Percentiles rank a stretch among this genome's conserved stretches.
These are phyloP conservation scores for Sympetrum striolatum DNA, from an alignment of 2,888 invertebrate species.

Conservation along the genomic window DNA sequence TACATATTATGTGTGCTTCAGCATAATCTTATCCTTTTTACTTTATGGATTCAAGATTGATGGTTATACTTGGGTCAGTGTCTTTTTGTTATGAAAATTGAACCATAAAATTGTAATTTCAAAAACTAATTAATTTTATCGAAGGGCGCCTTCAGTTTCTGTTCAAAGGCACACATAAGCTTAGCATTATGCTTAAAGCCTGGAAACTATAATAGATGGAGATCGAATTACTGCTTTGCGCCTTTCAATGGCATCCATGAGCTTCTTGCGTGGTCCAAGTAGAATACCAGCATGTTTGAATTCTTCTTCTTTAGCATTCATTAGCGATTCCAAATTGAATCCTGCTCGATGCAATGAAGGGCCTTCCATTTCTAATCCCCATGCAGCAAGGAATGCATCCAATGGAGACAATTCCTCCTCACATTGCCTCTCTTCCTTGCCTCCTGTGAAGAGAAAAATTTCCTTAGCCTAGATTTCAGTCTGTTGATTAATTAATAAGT, in stretches of 20 bases:
- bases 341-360: neutral
- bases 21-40: too few relatives aligned
- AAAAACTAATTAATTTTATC: too few relatives aligned
- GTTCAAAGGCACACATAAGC: too few relatives aligned
- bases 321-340: conserved; percentile 7
- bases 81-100: too few relatives aligned
- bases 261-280: conserved; percentile 44
- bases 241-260: conserved; percentile 25
- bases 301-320: conserved; percentile 34
- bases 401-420: conserved; percentile 3
- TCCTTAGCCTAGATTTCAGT: too few relatives aligned
- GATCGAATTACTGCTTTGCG: neutral
- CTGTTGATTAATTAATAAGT: too few relatives aligned
- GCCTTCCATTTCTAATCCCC: conserved; percentile 7
- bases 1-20: too few relatives aligned
- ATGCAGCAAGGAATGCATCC: conserved; percentile 31
- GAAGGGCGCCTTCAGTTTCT: too few relatives aligned
- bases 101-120: too few relatives aligned
- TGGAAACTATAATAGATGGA: neutral
- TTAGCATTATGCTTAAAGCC: neutral
- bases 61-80: too few relatives aligned
- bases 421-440: neutral
- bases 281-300: conserved; percentile 3
- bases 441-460: neutral
- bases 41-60: too few relatives aligned